A percentile compares a stretch with the other conserved stretches of the same genome.
Evolutionary conservation across 53 echinoderm and acorn worm genomes (phyloP).

Genomic region (Arbacia lixula): DNA sequence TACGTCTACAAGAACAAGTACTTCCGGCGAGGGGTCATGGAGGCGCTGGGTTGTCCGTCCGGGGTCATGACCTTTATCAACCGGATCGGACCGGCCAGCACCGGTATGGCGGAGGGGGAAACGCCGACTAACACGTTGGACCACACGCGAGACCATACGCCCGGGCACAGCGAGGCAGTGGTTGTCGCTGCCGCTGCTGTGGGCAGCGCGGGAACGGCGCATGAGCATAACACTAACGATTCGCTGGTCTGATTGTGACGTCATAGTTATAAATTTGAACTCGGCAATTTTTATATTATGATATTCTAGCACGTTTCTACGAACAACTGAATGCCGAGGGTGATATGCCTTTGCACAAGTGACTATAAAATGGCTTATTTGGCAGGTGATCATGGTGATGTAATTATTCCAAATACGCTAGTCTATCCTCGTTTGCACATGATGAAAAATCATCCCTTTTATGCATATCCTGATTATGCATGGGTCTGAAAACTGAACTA

Average conservation of each 20-base stretch:
- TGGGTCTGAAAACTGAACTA: no score
- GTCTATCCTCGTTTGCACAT: no score
- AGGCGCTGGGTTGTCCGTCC: slow-evolving; percentile 37
- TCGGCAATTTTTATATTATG: no score
- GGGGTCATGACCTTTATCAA: slow-evolving; percentile 26
- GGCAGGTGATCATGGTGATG: no score
- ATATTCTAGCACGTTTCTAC: no score
- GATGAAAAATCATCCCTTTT: no score
- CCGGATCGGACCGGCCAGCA: slow-evolving; percentile 43
- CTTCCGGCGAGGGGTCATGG: slow-evolving; percentile 64
- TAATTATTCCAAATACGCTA: no score
- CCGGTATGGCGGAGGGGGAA: slow-evolving; percentile 9
- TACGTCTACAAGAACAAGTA: slow-evolving; percentile 86
- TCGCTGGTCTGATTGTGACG: slow-evolving; percentile 4
- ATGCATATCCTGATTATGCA: no score
- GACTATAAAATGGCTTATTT: no score
- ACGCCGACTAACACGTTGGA: slow-evolving; percentile 28
- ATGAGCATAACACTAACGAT: slow-evolving; percentile 4
- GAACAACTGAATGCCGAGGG: no score
- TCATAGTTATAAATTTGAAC: neutral
- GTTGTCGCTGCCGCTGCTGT: neutral
- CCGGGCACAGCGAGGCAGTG: neutral
- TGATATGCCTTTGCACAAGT: no score
- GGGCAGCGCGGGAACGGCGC: slow-evolving; percentile 20
- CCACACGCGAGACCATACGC: no score